Base-by-base conservation (phyloP, 2,113 vertebrate species). In the Trochalopteron elliotii region DNA sequence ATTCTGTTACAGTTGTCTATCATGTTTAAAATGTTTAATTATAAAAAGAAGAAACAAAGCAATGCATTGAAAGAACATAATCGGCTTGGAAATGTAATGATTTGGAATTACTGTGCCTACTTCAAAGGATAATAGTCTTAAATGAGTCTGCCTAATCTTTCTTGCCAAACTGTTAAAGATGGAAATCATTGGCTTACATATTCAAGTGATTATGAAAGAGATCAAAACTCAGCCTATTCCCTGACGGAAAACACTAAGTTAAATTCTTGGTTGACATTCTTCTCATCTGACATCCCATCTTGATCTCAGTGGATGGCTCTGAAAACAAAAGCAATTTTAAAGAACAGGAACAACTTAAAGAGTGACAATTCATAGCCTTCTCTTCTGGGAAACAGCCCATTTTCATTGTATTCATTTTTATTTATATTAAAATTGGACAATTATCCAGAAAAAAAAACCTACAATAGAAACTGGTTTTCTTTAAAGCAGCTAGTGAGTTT, bases 121-220 rank as follows among this genome's bases (percentile, higher is more conserved):
- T 90, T 88, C 83, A 95, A 86, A 94, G 82, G 45, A 83, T 90
- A 93, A 92, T 74, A 92, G 63, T 74, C 37, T 93, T 88, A 95
- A 92, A 93, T 1, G 15, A 90, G 50, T 60, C 50, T 92, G 67
- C 23, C 53, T 95, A 65, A 86, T 90, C 71, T 93, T 93, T 95
- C 50, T 88, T 88, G 75, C 83, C 92, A 93, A 92, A 93, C 42
- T 1, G 1, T 88, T 94, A 88, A 94, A 95, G 85, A 90, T 61
- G 63, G 83, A 95, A 97, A 88, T 83, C 49, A 70, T 93, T 88
- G 70, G 57, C 88, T 90, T 93, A 77, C 75, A 80, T 93, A 88
- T 80, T 92, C 75, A 74, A 96, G 21, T 57, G 40, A 86, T 95
- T 92, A 83, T 90, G 85, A 92, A 93, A 76, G 39, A 90, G 63